Base-by-base conservation (phyloP, 2,888 invertebrate species). In the Lydus trimaculatus region DNA sequence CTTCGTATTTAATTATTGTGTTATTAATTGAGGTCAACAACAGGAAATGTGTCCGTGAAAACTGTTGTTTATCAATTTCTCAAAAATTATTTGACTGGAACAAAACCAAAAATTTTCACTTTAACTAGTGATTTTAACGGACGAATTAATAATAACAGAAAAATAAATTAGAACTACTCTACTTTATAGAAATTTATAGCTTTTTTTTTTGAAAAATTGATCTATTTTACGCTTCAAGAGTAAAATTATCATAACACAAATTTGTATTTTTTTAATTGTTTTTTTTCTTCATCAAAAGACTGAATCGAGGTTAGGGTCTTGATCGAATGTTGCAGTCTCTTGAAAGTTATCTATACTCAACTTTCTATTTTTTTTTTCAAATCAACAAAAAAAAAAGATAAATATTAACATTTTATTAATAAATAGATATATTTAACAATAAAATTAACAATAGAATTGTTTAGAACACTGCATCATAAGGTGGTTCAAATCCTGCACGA, bases 401-500 rank as follows among this genome's bases (percentile, higher is more conserved):
- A 13, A 36, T 4, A 43, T 43, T n/a, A 31, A 62, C 17, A 48
- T 28, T 56, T 56, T 56, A 36, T 31, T 58, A 33, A 36, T 20
- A 25, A 62, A 31, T 43, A 56, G 31, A 63, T 13, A 9, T 17
- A 17, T 17, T 31, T 33, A 23, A 23, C 39, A 25, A 62, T 4
- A n/a, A 20, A 15, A 15, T 31, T 5, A 17, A 31, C 15, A 13
- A 48, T 43, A 7, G 17, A n/a, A 17, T 48, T 7, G n/a, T 11
- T 48, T 20, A 48, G 4, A 48, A 48, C 2, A 48, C 20, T 20
- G 48, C 9, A 4, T 48, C 60, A 17, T 25, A 25, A n/a, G 25
- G 2, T 25, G 43, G 72, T 39, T 77, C 76, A 25, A 69, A 63
- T 11, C 72, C 76, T 31, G 73, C 76, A 64, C 81, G 72, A 62